These are phyloP conservation scores for Acestrorhynchus altus DNA, from an alignment of 2,797 vertebrate genomes.

Conservation along the genomic window DNA sequence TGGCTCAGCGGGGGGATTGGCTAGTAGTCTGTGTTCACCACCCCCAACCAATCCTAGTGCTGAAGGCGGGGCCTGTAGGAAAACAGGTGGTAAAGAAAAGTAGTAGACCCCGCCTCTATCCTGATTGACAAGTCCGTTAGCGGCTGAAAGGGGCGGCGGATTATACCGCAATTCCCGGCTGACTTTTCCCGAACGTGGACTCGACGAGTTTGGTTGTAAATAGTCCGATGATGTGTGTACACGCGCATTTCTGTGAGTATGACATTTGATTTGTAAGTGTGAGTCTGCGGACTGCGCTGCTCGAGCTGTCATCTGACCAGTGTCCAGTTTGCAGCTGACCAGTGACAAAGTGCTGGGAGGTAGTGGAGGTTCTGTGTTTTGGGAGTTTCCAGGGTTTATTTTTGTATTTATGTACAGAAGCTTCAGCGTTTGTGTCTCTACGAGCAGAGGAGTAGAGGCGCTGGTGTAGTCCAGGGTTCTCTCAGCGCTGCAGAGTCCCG, in stretches of 20 bases:
- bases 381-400: no score
- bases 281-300: not conserved
- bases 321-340: no score
- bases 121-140: slow-evolving; percentile 68
- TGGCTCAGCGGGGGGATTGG: not conserved
- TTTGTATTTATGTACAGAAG: no score
- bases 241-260: slow-evolving; percentile 17
- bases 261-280: not conserved
- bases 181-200: not conserved
- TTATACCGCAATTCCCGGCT: not conserved
- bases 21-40: no score
- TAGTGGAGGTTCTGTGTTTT: no score
- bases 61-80: not conserved
- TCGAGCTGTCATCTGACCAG: no score
- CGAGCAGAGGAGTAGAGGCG: no score
- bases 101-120: slow-evolving; percentile 44
- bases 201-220: not conserved
- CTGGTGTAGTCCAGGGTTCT: no score
- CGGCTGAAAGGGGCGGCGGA: slow-evolving; percentile 27
- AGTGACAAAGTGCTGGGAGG: no score
- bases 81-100: not conserved
- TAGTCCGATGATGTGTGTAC: not conserved
- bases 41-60: not conserved
- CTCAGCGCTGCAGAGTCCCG: no score
- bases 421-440: no score